Conservation (phyloP, 2,888 invertebrate genomes). For the Chalcosyrphus nemorum region DNA sequence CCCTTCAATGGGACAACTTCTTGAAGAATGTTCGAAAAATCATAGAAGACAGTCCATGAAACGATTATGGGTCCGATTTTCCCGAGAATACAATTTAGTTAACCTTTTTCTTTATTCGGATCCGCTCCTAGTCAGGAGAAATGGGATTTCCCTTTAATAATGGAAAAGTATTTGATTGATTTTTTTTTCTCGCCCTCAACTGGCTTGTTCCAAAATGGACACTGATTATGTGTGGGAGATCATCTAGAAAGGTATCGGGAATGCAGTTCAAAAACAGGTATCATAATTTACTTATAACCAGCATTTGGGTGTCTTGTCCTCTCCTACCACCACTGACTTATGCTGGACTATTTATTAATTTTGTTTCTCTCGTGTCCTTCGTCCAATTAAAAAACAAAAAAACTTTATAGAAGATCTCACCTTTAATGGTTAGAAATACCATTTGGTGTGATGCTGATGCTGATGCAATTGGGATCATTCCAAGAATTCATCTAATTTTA, state of each 20-base stretch:
- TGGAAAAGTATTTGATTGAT: conserved; percentile 45
- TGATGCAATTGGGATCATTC: conserved; percentile 55
- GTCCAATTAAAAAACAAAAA: conserved; percentile 54
- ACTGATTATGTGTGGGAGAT: conserved; percentile 53
- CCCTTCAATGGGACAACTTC: conserved; percentile 25
- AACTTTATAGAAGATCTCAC: conserved; percentile 10
- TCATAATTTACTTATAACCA: conserved; percentile 43
- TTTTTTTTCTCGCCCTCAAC: conserved; percentile 1
- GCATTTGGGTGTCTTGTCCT: too few species aligned
- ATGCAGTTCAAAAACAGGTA: conserved; percentile 28
- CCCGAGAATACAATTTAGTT: conserved; percentile 23
- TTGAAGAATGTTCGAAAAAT: conserved; percentile 8
- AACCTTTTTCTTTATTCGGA: not conserved
- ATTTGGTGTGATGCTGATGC: conserved; percentile 40
- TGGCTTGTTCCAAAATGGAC: not conserved
- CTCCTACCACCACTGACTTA: too few species aligned
- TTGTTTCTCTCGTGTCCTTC: conserved; percentile 44
- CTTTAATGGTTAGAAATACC: conserved; percentile 38
- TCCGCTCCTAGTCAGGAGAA: not conserved
- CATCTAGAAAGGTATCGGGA: conserved; percentile 13
- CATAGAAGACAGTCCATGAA: conserved; percentile 13
- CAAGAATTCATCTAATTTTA: conserved; percentile 50
- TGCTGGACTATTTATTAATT: conserved; percentile 35
- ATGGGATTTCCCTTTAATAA: not conserved
- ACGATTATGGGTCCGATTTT: conserved; percentile 41